Evolutionary conservation across 1,140 invertebrate genomes (phyloP), one percentile per base, ranked within the genome.

Genomic region (Tribolium madens): DNA sequence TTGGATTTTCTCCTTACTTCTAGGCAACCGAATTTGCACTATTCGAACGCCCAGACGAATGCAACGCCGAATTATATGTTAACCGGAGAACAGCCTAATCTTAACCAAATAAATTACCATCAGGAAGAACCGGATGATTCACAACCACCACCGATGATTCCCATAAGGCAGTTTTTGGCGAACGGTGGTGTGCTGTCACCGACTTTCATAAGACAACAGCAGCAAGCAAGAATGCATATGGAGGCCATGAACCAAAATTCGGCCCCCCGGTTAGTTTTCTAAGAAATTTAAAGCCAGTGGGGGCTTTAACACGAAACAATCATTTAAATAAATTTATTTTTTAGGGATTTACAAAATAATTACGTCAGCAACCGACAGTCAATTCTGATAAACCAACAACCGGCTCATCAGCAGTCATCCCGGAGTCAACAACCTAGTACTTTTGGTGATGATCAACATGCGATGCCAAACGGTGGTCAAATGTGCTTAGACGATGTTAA

Each of bases 71-170:
- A 78, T 76, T 82, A 82, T 47, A 78, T 83, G 75, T 75, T 83
- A 75, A 52, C 78, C 14, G 76, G 72, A 42, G 80, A 81, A 64
- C 57, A 33, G 26, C 52, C 70, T 46, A 75, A 26, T 15, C 13
- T 77, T 33, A 47, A 73, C 60, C 77, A 76, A 77, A 72, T 60
- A 9, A 75, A 75, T 13, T 80, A 81, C 18, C 80, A 80, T 7
- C 74, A 73, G 60, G 76, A 71, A 18, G 31, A 72, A 17, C 31
- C 73, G 0, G 52, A 64, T 9, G 48, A 69, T 0, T 31, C 75
- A 69, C 89, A 88, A 79, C 89, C 89, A 73, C 88, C 89, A 52
- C 89, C 89, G 12, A 83, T 91, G 33, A 88, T 90, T 80, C 88
- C 89, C 68, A 88, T 89, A 7, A 88, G 81, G 15, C 80, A 81